These are phyloP conservation scores for Catharus minimus DNA, from an alignment of 2,113 vertebrate species.

Conservation along the genomic window DNA sequence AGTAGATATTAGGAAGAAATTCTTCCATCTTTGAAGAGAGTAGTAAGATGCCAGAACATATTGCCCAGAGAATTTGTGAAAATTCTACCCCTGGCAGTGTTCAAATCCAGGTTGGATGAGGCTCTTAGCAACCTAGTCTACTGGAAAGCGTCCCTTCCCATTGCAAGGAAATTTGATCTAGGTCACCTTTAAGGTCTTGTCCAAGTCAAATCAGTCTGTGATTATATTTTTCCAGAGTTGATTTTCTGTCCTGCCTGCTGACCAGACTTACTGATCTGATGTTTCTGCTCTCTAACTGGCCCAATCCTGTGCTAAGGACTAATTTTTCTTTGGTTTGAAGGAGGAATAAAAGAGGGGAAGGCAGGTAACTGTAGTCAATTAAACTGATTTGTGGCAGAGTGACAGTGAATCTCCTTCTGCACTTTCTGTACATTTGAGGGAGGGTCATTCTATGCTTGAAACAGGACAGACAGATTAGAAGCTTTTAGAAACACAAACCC, in stretches of 20 bases:
- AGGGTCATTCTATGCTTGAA: slow-evolving; percentile 4
- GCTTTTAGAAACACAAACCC: slow-evolving; percentile 22
- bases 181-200: not conserved
- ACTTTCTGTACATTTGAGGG: not conserved
- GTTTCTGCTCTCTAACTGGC: not conserved
- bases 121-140: not conserved
- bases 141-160: not conserved
- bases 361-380: not conserved
- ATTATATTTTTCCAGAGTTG: not conserved
- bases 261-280: not conserved
- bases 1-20: not conserved
- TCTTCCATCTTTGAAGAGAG: not conserved
- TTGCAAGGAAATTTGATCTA: not conserved
- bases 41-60: not conserved
- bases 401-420: slow-evolving; percentile 9
- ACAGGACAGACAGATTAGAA: slow-evolving; percentile 31
- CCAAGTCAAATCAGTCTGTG: not conserved
- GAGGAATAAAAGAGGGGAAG: not conserved
- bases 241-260: not conserved
- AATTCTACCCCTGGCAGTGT: not conserved
- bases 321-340: not conserved
- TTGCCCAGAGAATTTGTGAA: not conserved
- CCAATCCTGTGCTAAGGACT: not conserved
- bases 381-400: slow-evolving; percentile 25
- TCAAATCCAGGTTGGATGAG: not conserved